Evolutionary conservation across 2,888 invertebrate species (phyloP).

Genomic region (Pediacus dermestoides): DNA sequence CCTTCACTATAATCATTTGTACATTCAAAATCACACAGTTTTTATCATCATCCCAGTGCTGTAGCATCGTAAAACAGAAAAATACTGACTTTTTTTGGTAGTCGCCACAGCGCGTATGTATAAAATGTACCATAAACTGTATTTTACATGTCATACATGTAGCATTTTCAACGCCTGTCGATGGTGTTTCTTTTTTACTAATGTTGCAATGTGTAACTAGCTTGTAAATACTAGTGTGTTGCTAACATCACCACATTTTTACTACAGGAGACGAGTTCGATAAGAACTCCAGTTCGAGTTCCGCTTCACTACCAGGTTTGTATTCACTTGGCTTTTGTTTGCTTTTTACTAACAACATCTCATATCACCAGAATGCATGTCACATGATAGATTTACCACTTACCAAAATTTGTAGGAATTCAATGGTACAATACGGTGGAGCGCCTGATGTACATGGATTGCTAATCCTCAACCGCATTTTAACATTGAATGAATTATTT

Average conservation of each 20-base stretch:
- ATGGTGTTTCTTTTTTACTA: slow-evolving; percentile 12
- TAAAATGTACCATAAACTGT: slow-evolving; percentile 13
- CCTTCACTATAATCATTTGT: too few species aligned
- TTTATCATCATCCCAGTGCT: too few species aligned
- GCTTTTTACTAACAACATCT: slow-evolving; percentile 25
- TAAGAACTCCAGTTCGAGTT: slow-evolving; percentile 67
- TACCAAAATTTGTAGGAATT: too few species aligned
- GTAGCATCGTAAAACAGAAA: too few species aligned
- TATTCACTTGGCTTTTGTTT: slow-evolving; percentile 41
- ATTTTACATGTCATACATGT: slow-evolving; percentile 1
- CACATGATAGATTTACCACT: too few species aligned
- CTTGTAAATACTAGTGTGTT: slow-evolving; percentile 23
- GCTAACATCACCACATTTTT: slow-evolving; percentile 40
- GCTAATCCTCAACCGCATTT: too few species aligned
- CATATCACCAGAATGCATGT: slow-evolving; percentile 5
- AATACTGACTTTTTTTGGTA: too few species aligned
- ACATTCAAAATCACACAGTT: too few species aligned
- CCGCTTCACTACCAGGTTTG: slow-evolving; percentile 66
- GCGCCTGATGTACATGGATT: too few species aligned
- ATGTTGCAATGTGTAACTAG: slow-evolving; percentile 20
- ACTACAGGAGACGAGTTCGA: slow-evolving; percentile 62
- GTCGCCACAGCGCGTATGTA: too few species aligned
- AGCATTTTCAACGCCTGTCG: not conserved
- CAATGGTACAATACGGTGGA: too few species aligned
- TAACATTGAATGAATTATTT: too few species aligned